Percentiles rank a stretch among this genome's conserved stretches.
Evolutionary conservation across 53 echinoderm and acorn worm species (phyloP).

Genomic region (Luidia sarsii): DNA sequence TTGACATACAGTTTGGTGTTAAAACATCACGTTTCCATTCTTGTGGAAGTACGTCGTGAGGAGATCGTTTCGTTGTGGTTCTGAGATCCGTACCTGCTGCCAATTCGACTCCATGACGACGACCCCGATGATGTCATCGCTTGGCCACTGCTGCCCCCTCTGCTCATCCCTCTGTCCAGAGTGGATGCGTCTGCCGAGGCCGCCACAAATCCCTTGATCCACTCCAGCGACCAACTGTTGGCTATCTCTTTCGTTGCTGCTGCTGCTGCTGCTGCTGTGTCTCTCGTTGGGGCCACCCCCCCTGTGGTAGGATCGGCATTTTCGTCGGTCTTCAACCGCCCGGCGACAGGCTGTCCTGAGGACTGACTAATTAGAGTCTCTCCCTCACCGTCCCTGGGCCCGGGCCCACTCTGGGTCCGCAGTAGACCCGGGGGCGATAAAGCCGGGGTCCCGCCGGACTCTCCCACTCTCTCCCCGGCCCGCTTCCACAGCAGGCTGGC

Average conservation of each 20-base stretch:
- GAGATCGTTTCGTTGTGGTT: too few relatives aligned
- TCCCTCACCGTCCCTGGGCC: constrained; percentile 3
- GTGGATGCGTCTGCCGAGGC: constrained; percentile 48
- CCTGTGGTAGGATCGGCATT: constrained; percentile 71
- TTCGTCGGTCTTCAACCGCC: constrained; percentile 72
- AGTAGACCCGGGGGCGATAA: constrained; percentile 33
- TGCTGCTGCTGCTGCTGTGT: constrained; percentile 8
- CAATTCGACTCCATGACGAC: constrained; percentile 71
- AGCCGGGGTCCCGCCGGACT: constrained; percentile 22
- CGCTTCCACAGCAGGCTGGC: constrained; percentile 52
- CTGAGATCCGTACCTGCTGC: constrained; percentile 68
- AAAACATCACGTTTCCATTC: too few relatives aligned
- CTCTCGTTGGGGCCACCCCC: constrained; percentile 53
- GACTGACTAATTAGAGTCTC: constrained; percentile 57
- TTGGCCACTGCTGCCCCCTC: neutral
- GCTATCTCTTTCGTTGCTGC: constrained; percentile 27
- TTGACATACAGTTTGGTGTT: too few relatives aligned
- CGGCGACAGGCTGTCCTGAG: constrained; percentile 75
- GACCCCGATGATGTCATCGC: constrained; percentile 35
- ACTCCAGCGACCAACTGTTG: constrained; percentile 75
- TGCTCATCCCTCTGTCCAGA: neutral
- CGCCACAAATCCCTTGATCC: constrained; percentile 79
- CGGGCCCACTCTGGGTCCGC: constrained; percentile 22
- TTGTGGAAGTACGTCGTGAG: too few relatives aligned
- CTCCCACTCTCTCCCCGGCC: constrained; percentile 17